Percentiles rank a stretch among this genome's conserved stretches.
Conservation (phyloP, 2,797 vertebrate species). For the Catamblyrhynchus diadema region DNA sequence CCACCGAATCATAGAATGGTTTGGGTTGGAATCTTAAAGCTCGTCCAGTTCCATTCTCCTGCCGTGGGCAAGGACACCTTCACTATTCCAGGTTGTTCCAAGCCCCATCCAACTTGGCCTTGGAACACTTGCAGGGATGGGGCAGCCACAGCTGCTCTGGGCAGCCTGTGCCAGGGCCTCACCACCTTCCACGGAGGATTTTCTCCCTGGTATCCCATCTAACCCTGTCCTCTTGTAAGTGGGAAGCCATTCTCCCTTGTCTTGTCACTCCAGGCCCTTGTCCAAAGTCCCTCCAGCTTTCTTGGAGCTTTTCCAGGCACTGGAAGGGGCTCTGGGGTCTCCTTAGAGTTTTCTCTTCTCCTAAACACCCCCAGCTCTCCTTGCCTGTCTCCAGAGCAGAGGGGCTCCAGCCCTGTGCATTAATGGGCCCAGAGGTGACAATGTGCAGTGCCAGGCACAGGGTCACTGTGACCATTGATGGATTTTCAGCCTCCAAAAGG, state of each 20-base stretch:
- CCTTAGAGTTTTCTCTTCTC: not conserved
- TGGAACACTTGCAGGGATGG: not conserved
- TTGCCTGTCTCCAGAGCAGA: not conserved
- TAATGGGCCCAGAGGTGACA: not conserved
- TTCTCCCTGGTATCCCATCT: not conserved
- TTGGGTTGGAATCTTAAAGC: not conserved
- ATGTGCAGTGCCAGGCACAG: not conserved
- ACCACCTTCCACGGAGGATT: not conserved
- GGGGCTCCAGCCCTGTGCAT: not conserved
- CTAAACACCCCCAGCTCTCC: not conserved
- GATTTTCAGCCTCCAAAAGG: not conserved
- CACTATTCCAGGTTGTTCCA: rapidly evolving
- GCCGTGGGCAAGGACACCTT: not conserved
- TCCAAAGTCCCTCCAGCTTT: not conserved
- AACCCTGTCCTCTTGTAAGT: not conserved
- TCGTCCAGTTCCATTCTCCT: not conserved
- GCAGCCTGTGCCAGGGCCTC: not conserved
- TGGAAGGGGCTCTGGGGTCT: not conserved
- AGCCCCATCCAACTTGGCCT: rapidly evolving
- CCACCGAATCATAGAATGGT: not conserved
- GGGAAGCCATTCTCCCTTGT: not conserved
- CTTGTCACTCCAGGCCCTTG: not conserved
- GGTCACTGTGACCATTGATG: rapidly evolving
- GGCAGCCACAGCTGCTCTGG: not conserved
- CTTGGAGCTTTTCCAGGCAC: not conserved